Base-by-base conservation (phyloP, 2,113 vertebrate species). In the Pungitius pungitius region DNA sequence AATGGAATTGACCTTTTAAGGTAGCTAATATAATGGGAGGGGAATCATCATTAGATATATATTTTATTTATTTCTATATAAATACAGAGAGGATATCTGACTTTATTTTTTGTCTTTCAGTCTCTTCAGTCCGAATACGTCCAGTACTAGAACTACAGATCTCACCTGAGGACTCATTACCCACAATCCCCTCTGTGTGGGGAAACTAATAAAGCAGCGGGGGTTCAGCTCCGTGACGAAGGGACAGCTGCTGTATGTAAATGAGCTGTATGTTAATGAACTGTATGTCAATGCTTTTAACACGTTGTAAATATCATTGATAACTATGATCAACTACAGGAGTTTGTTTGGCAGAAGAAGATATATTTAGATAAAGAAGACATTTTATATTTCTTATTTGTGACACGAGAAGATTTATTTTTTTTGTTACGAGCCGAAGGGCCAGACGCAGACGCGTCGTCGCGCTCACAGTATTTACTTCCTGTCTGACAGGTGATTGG, bases 71-170 rank as follows among this genome's bases (percentile, higher is more conserved):
- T 18, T 17, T 43, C 1, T 12, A 13, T 43, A 17, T 22, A 24
- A 5, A 24, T 20, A 52, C 37, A 24, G 37, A 26, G 24, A 35
- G 3, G 30, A n/a, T 17, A 27, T 56, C 15, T 58, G 33, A 58
- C 56, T 69, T 22, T 62, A 2, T 39, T 15, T 59, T 67, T 40
- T 92, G 58, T 94, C 64, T 95, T 80, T 30, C 96, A 99, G 97
- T 98, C 96, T 93, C 96, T 99, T 95, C 96, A 96, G 87, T 96
- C 96, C 87, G 95, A 99, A 69, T 94, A 91, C 93, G 90, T 95
- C 94, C 95, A 94, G 90, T 96, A 96, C 95, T 96, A 96, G 95
- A 93, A 92, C 92, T 27, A 87, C 83, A 84, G 33, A 83, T 82
- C 51, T 24, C 20, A 52, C 57, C 42, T 84, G 77, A 86, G 47